Evolutionary conservation across 1,140 invertebrate species (phyloP).

Genomic region (Agrypnia vestita): DNA sequence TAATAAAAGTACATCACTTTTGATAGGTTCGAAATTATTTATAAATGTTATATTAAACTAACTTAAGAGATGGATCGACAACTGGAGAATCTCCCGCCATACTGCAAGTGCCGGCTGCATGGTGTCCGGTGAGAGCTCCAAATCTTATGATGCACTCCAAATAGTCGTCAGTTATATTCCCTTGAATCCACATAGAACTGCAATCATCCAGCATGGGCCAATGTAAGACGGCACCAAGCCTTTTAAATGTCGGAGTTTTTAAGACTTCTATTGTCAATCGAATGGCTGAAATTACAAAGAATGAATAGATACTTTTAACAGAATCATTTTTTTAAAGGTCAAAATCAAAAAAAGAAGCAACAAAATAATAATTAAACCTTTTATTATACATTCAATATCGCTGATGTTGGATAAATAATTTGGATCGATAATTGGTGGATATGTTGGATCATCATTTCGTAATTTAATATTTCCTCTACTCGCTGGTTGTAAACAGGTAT

Average conservation of each 20-base stretch:
- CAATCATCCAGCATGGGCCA: slow-evolving; percentile 78
- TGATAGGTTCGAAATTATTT: no score
- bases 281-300: slow-evolving; percentile 70
- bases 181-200: slow-evolving; percentile 67
- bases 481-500: slow-evolving; percentile 78
- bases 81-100: slow-evolving; percentile 74
- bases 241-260: slow-evolving; percentile 74
- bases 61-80: slow-evolving; percentile 76
- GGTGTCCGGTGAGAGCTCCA: slow-evolving; percentile 78
- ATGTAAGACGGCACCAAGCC: slow-evolving; percentile 77
- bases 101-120: slow-evolving; percentile 79
- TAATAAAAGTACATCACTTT: no score
- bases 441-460: slow-evolving; percentile 72
- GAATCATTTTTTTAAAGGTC: neutral
- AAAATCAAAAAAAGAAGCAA: no score
- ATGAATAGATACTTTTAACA: neutral
- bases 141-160: slow-evolving; percentile 79
- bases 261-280: slow-evolving; percentile 74
- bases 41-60: slow-evolving; percentile 21
- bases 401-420: slow-evolving; percentile 77
- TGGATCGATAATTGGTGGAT: slow-evolving; percentile 83
- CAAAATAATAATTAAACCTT: slow-evolving; percentile 67
- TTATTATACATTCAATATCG: slow-evolving; percentile 78
- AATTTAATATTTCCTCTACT: slow-evolving; percentile 79
- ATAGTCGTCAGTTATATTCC: slow-evolving; percentile 73